phyloP scores from a whole-genome alignment of 2,797 vertebrate species.

The Mico argentatus region DNA sequence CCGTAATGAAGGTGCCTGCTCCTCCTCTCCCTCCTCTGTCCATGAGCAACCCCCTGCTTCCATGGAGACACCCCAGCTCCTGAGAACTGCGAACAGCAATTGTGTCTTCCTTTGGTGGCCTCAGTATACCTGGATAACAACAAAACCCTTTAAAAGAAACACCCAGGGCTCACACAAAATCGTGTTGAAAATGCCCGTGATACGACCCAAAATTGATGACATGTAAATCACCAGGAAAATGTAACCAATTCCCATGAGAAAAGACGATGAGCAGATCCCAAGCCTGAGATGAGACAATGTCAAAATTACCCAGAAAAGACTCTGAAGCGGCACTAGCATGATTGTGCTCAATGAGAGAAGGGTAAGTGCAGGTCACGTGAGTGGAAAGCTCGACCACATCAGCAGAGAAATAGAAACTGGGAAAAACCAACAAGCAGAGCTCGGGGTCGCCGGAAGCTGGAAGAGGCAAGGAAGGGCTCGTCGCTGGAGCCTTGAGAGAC shows the following conservation, averaged over 20 bases:
- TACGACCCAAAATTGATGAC: not conserved
- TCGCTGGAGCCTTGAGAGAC: not conserved
- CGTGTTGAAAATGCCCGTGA: not conserved
- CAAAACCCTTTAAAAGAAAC: not conserved
- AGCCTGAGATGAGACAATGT: not conserved
- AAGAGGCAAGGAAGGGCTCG: not conserved
- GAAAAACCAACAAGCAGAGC: not conserved
- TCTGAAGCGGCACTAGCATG: too few relatives aligned
- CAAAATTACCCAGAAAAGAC: not conserved
- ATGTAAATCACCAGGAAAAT: not conserved
- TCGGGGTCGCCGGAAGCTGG: not conserved
- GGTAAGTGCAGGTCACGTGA: not conserved
- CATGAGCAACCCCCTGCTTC: rapidly evolving
- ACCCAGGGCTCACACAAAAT: not conserved
- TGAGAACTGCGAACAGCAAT: not conserved
- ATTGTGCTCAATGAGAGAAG: not conserved
- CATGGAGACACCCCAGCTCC: too few relatives aligned
- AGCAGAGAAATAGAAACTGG: not conserved
- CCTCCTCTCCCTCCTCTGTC: not conserved
- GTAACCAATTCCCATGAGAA: not conserved
- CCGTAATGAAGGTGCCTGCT: not conserved
- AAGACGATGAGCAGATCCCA: not conserved
- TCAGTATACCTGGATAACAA: not conserved
- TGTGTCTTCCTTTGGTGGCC: not conserved
- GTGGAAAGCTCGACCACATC: not conserved